Evolutionary conservation across 2,797 vertebrate species (phyloP).

Genomic region (Lutjanus argentimaculatus): DNA sequence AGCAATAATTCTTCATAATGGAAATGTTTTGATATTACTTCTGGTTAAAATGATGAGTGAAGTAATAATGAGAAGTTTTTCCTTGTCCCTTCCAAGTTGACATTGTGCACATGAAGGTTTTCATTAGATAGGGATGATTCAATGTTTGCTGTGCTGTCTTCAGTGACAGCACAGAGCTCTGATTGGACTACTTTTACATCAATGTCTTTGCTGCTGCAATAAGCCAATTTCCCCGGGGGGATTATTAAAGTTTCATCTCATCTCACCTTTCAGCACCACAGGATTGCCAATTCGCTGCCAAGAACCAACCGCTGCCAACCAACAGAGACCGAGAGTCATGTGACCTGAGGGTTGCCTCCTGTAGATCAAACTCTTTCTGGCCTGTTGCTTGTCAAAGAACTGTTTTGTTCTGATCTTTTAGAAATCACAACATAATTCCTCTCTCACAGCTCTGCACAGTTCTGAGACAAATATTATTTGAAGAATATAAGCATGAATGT

Average conservation of each 20-base stretch:
- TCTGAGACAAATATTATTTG: neutral
- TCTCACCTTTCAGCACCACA: slow-evolving; percentile 31
- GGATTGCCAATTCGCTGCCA: slow-evolving; percentile 1
- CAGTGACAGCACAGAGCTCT: slow-evolving; percentile 13
- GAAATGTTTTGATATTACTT: neutral
- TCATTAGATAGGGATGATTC: neutral
- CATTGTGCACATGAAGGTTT: slow-evolving; percentile 21
- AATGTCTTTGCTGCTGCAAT: slow-evolving; percentile 19
- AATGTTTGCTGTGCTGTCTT: slow-evolving; percentile 1
- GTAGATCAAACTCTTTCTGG: neutral
- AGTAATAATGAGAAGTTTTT: neutral
- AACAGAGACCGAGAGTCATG: neutral
- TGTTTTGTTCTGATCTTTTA: slow-evolving; percentile 6
- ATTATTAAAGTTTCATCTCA: slow-evolving; percentile 12
- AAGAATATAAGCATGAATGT: neutral
- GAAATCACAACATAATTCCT: neutral
- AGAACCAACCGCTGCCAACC: slow-evolving; percentile 5
- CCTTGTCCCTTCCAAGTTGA: neutral
- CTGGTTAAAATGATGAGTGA: neutral
- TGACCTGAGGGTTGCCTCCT: slow-evolving; percentile 18
- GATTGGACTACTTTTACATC: slow-evolving; percentile 9
- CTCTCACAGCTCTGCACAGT: neutral
- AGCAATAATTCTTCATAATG: slow-evolving; percentile 31
- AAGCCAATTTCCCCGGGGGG: slow-evolving; percentile 18
- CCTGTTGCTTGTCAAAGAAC: slow-evolving; percentile 4